Base-by-base conservation (phyloP, 2,113 vertebrate genomes). In the Regulus satrapa region DNA sequence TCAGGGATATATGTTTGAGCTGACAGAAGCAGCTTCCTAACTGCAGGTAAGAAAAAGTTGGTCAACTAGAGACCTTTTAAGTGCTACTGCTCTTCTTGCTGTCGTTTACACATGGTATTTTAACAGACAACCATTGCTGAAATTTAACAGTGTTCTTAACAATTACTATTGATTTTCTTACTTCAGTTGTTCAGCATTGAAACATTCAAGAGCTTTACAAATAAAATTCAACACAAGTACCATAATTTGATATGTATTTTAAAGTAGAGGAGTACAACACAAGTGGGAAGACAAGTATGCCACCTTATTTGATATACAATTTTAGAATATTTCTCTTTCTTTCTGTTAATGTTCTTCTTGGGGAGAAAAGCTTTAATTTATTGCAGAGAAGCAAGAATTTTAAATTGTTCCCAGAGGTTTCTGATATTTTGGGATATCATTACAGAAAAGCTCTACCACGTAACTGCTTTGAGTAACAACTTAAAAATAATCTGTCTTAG, bases 401-500 rank as follows among this genome's bases (percentile, higher is more conserved):
- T 41, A 77, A 80, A 29, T 49, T 88, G 49, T 58, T 80, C n/a
- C 34, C 16, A 86, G 29, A n/a, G 26, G 3, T 40, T 82, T 82
- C 51, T 81, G 32, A 9, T 61, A 88, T 55, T 94, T 84, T 88
- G 62, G 40, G 23, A 97, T 88, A 72, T 89, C 72, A 59, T 56
- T 68, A 62, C 32, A 88, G 41, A 43, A 41, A 74, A 63, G 56
- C 8, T 93, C 52, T 51, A 93, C 10, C 16, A 85, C 25, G 20
- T 54, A 86, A 75, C 49, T 63, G 31, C 32, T 94, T 69, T 23
- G 86, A 93, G 45, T 66, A 89, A 87, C 83, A 77, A 92, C 59
- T 80, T 93, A 68, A 94, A 96, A 86, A 85, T 67, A 91, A 84
- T 86, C 67, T 85, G 40, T 93, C 93, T 62, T 74, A 80, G 89